Evolutionary conservation across 2,113 vertebrate genomes (phyloP).

Genomic region (Ivindomyrus marchei): DNA sequence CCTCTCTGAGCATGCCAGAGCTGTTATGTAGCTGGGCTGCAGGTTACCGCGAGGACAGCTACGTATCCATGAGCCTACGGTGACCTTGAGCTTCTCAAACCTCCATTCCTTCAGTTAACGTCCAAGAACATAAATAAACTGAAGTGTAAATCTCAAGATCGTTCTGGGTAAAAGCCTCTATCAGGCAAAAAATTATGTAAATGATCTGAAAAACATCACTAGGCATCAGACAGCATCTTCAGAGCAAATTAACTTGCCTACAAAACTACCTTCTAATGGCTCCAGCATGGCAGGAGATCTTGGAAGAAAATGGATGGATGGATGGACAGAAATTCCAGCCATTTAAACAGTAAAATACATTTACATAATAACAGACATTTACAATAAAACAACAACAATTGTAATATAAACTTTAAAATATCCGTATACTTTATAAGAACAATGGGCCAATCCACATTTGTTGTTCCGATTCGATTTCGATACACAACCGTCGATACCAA

Average conservation of each 20-base stretch:
- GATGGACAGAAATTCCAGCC: background rate
- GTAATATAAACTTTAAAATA: background rate
- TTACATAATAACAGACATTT: background rate
- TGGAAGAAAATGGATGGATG: background rate
- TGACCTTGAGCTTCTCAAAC: background rate
- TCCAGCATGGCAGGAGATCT: background rate
- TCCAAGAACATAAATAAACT: background rate
- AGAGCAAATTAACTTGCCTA: background rate
- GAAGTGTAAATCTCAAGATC: background rate
- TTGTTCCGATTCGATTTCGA: background rate
- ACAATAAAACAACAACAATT: background rate
- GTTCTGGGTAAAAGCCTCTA: background rate
- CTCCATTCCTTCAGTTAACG: background rate
- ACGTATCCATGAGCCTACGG: background rate
- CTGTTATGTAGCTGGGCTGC: background rate
- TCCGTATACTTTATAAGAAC: background rate
- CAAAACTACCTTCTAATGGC: background rate
- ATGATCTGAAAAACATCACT: background rate
- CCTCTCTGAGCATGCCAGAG: background rate
- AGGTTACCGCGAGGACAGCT: background rate
- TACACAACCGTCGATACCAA: background rate
- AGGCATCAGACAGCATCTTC: background rate
- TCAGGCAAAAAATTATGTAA: background rate
- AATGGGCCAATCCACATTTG: background rate
- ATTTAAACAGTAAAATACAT: background rate